Base-by-base conservation (phyloP, 2,113 vertebrate species). In the Stegastes partitus region DNA sequence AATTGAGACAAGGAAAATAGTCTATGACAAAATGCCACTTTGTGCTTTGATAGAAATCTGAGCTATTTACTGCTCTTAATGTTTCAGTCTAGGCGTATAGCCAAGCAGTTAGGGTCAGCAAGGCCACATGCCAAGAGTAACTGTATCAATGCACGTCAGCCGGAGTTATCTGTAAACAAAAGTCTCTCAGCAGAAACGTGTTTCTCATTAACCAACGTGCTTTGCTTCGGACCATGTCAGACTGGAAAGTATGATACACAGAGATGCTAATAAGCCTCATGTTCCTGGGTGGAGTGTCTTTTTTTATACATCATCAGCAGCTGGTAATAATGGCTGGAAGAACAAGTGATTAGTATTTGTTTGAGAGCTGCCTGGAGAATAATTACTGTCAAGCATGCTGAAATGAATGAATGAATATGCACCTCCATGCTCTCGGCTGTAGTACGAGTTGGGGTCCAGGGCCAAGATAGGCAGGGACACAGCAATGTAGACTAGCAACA, bases 401-500 rank as follows among this genome's bases (percentile, higher is more conserved):
- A 77, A 81, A 69, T 72, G 53, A 80, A 39, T 58, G n/a, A 84
- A 78, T 67, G 49, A 79, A 80, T 63, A 56, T 94, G 94, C 91
- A 97, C 97, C 97, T 56, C 97, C 96, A 34, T 93, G 90, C 83
- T 96, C 94, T 6, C 94, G 93, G 84, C 76, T 96, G 86, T 96
- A 99, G 87, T 87, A 2, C 0, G 97, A 96, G 11, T 94, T 92
- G 0, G 93, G 77, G 77, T 99, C 97, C 0, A 92, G 69, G 53
- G 97, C 95, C 51, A 99, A 87, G 11, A 88, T 79, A 0, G 97
- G 98, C 79, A 99, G 92, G 31, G 97, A 96, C 69, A 97, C 96
- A 0, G 97, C 97, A 9, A 97, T 73, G 18, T 96, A 98, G 73
- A 98, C 94, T 72, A 98, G 92, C 9, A 99, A 94, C 82, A 99